Conservation (phyloP, 1,140 invertebrate species). For the Battus philenor region DNA sequence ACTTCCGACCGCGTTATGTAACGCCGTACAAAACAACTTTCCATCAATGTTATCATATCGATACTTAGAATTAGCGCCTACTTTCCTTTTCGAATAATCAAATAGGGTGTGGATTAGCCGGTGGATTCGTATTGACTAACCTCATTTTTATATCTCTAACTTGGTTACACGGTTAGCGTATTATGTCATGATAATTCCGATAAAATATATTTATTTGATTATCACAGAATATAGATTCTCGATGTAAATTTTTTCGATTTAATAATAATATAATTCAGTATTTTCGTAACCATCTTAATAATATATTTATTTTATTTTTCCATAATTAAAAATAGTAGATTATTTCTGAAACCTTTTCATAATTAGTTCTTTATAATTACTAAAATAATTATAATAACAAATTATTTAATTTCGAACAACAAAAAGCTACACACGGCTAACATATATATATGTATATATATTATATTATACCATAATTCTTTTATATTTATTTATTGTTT, state of each 20-base stretch:
- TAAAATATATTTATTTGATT: neutral
- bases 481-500: too few relatives aligned
- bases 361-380: neutral
- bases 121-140: constrained; percentile 2
- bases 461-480: too few relatives aligned
- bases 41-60: constrained; percentile 16
- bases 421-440: too few relatives aligned
- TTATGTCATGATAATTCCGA: constrained; percentile 3
- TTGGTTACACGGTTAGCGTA: constrained; percentile 16
- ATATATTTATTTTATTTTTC: neutral
- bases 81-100: constrained; percentile 15
- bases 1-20: constrained; percentile 7
- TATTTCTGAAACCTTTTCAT: neutral
- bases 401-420: too few relatives aligned
- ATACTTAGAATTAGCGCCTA: constrained; percentile 14
- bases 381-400: neutral
- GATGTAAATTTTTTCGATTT: neutral
- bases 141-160: constrained; percentile 15
- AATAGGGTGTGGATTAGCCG: constrained; percentile 11
- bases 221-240: neutral
- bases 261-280: neutral
- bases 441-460: too few relatives aligned
- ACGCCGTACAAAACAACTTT: constrained; percentile 15
- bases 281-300: neutral
- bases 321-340: too few relatives aligned